Percentiles rank a stretch among this genome's conserved stretches.
Evolutionary conservation across 1,140 invertebrate species (phyloP).

Genomic region (Amyelois transitella): DNA sequence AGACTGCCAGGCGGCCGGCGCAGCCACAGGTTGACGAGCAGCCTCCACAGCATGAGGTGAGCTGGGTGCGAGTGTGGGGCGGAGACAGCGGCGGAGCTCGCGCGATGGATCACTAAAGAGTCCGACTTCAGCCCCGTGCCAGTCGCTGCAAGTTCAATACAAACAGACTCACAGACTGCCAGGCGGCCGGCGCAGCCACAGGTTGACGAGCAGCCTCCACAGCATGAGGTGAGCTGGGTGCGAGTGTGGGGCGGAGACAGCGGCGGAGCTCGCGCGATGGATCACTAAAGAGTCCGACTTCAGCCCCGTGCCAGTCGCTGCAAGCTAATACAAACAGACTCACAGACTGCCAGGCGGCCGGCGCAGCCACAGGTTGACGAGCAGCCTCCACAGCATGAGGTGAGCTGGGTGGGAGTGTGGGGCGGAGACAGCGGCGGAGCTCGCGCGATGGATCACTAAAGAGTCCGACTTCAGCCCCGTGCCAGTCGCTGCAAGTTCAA

Average conservation of each 20-base stretch:
- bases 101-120: conserved; percentile 39
- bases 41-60: conserved; percentile 37
- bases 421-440: conserved; percentile 24
- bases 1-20: conserved; percentile 24
- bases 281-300: conserved; percentile 41
- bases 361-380: conserved; percentile 48
- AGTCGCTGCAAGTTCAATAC: conserved; percentile 31
- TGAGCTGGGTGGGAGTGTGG: conserved; percentile 32
- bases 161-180: conserved; percentile 23
- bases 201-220: conserved; percentile 43
- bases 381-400: conserved; percentile 39
- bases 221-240: conserved; percentile 39
- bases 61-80: conserved; percentile 31
- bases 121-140: conserved; percentile 24
- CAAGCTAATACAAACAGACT: conserved; percentile 14
- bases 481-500: too few species aligned
- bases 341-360: conserved; percentile 24
- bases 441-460: conserved; percentile 35
- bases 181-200: conserved; percentile 41
- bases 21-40: conserved; percentile 47
- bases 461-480: conserved; percentile 28
- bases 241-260: conserved; percentile 20
- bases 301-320: conserved; percentile 33
- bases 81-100: conserved; percentile 23
- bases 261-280: conserved; percentile 28